Base-by-base conservation (phyloP, 2,888 invertebrate species). In the Meta bourneti region DNA sequence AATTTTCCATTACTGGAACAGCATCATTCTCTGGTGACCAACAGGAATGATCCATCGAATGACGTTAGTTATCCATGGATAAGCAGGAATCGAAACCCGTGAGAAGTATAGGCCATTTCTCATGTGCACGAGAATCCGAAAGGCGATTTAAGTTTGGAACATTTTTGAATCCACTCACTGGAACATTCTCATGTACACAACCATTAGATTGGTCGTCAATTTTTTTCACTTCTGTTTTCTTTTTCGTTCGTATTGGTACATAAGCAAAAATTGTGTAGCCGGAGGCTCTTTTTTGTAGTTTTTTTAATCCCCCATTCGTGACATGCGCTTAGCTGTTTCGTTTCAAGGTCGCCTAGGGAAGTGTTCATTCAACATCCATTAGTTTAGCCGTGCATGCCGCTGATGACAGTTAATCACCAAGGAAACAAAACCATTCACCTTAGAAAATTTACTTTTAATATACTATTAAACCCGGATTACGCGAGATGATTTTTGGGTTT, bases 351-450 rank as follows among this genome's bases (percentile, higher is more conserved):
- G 51, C 19, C 49, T 48, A 71, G 51, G 61, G 86, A 74, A 34
- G 54, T 85, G 74, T 80, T 80, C 80, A 90, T 90, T 71, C 77
- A 51, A 72, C 74, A 74, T 74, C 74, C 90, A 90, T 90, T 79
- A 86, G 80, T 80, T 70, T 52, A 80, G 19, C 72, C 90, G 90
- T 90, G 90, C 80, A 86, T 86, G 84, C 69, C 19, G 80, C 79
- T 90, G 83, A 90, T 79, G 89, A 75, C 69, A 70, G 83, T 74
- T 90, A 90, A 90, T 90, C 84, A 80, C 78, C 61, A 19, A 74
- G 78, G 79, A 90, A 84, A 79, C 72, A 78, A 85, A 79, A 71
- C 78, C 70, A 72, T 69, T 69, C 78, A 72, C 88, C 71, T 80
- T 69, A 49, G 84, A 9, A 85, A n/a, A 74, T 83, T 69, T 83